Evolutionary conservation across 2,888 invertebrate species (phyloP).

Genomic region (Aphidoletes aphidimyza): DNA sequence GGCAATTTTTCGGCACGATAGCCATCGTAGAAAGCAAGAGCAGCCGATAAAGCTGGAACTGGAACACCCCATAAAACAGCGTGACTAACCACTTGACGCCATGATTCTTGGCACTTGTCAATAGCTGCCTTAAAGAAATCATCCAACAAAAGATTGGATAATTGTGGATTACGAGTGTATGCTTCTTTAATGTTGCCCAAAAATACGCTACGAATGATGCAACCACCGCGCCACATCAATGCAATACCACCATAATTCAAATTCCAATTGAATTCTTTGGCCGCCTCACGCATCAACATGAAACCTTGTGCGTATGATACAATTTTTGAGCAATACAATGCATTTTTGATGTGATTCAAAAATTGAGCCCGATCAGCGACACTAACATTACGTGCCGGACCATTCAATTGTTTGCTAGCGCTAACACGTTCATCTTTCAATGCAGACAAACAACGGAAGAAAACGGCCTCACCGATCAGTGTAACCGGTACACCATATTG

Average conservation of each 20-base stretch:
- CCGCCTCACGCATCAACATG: conserved; percentile 94
- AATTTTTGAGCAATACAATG: conserved; percentile 96
- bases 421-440: conserved; percentile 86
- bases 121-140: conserved; percentile 92
- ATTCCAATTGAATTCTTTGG: conserved; percentile 90
- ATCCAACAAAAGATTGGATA: conserved; percentile 89
- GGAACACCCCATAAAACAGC: conserved; percentile 86
- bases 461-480: conserved; percentile 97
- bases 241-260: conserved; percentile 98
- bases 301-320: conserved; percentile 99
- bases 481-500: conserved; percentile 98
- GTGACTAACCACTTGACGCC: conserved; percentile 84
- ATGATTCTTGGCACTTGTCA: conserved; percentile 80
- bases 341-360: conserved; percentile 85
- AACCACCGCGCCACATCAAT: conserved; percentile 99
- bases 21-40: conserved; percentile 97
- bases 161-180: conserved; percentile 86
- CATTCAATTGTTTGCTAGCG: conserved; percentile 82
- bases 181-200: conserved; percentile 93
- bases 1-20: conserved; percentile 88
- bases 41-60: conserved; percentile 91
- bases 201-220: conserved; percentile 92
- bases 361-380: conserved; percentile 82
- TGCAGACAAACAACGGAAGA: conserved; percentile 94
- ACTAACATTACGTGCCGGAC: conserved; percentile 72